These are phyloP conservation scores for Piscicola geometra DNA, from an alignment of 2,888 invertebrate species.

Conservation along the genomic window DNA sequence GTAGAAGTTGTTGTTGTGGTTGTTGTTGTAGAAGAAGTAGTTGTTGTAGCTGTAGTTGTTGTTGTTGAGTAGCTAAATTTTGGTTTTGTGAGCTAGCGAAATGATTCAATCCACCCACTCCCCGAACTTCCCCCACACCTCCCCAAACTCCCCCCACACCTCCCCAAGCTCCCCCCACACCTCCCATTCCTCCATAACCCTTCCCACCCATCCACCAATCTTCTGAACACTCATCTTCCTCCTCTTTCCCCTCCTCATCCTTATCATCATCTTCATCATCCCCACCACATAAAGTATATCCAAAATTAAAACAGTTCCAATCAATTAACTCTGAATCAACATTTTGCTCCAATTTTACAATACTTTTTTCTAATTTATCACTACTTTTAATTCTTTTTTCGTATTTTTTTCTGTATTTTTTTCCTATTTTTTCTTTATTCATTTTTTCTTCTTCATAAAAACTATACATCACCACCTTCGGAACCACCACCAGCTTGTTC, in stretches of 20 bases:
- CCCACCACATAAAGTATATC: neutral
- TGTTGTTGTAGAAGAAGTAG: too few relatives aligned
- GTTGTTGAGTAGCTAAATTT: neutral
- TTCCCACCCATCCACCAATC: neutral
- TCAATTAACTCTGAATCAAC: neutral
- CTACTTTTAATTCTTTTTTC: neutral
- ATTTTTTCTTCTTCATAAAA: conserved; percentile 33
- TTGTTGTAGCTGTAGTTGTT: too few relatives aligned
- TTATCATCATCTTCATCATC: neutral
- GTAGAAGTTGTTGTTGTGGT: too few relatives aligned
- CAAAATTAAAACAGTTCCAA: neutral
- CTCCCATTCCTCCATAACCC: too few relatives aligned
- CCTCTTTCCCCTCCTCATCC: neutral
- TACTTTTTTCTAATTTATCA: neutral
- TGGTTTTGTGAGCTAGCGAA: too few relatives aligned
- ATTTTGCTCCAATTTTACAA: too few relatives aligned
- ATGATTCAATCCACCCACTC: too few relatives aligned
- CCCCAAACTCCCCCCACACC: too few relatives aligned
- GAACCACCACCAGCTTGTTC: conserved; percentile 79
- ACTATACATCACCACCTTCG: conserved; percentile 39
- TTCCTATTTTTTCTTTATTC: neutral
- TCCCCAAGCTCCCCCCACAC: too few relatives aligned
- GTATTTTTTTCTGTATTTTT: neutral
- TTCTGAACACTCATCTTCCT: neutral
- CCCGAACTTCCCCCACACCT: too few relatives aligned